Base-by-base conservation (phyloP, 1,140 invertebrate species). In the Drosophila pachea region DNA sequence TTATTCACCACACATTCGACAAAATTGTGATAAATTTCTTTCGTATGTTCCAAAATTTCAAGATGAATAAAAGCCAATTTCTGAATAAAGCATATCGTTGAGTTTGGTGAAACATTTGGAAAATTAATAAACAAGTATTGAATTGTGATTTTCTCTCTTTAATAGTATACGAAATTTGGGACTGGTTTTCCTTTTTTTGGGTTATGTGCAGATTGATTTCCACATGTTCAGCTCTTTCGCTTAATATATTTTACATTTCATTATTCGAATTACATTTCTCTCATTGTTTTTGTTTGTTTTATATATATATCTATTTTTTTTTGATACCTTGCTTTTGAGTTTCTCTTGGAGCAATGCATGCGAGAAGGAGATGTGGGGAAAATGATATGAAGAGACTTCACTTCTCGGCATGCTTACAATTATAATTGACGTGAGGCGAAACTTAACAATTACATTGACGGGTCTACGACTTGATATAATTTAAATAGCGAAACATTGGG, bases 51-150 rank as follows among this genome's bases (percentile, higher is more conserved):
- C 54, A 33, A 16, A 8, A 62, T 58, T 53, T 59, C 12, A 49
- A 53, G 40, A 35, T 9, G 32, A 52, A 52, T 33, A 35, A 14
- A 52, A 8, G 14, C 22, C 32, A 16, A 16, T 32, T 52, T 52
- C 7, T 67, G 38, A 72, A 74, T 74, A 74, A 74, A 74, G 53
- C 49, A 62, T 66, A 61, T 65, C 45, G 65, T 71, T 67, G 43
- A 47, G 36, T 62, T 66, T 71, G 65, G 68, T 53, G 31, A 71
- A 65, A 49, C n/a, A 42, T 22, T 59, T 43, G 12, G 62, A 66
- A 48, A 65, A 58, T 9, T 22, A 43, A 47, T 60, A 60, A 54
- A 55, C 50, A 56, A 56, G 61, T 61, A 32, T 64, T 65, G 66
- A 48, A 63, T 64, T 70, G 65, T 47, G 61, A 43, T 36, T 53